Percentiles rank a stretch among this genome's conserved stretches.
Conservation (phyloP, 2,113 vertebrate species). For the Poecile atricapillus region DNA sequence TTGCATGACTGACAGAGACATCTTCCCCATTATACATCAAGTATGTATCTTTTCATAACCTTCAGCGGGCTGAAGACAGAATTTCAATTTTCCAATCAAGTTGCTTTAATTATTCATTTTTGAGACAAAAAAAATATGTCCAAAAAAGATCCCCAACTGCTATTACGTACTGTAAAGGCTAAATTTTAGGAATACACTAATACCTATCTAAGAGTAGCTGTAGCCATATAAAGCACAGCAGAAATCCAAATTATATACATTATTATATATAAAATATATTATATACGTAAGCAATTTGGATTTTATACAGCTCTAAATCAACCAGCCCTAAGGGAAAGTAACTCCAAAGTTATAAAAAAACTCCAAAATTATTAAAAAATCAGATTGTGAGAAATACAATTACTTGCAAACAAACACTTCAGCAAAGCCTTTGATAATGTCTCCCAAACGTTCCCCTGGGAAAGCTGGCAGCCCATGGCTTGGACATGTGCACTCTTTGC, state of each 20-base stretch:
- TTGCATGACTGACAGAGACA: not conserved
- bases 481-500: not conserved
- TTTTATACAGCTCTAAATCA: not conserved
- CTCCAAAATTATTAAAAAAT: not conserved
- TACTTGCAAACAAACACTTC: not conserved
- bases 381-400: not conserved
- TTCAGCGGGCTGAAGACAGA: not conserved
- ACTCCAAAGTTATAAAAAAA: not conserved
- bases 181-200: not conserved
- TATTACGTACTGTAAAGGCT: not conserved
- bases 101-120: not conserved
- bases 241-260: not conserved
- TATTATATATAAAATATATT: too few relatives aligned
- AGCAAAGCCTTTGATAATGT: not conserved
- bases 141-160: fast-evolving
- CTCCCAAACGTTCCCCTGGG: not conserved
- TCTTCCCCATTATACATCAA: not conserved
- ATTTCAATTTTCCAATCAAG: not conserved
- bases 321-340: not conserved
- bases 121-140: not conserved
- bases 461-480: not conserved
- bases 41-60: not conserved
- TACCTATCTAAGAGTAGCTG: not conserved
- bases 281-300: not conserved
- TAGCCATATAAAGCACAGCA: not conserved